Evolutionary conservation across 2,113 vertebrate species (phyloP).

Genomic region (Ploceus nigricollis): DNA sequence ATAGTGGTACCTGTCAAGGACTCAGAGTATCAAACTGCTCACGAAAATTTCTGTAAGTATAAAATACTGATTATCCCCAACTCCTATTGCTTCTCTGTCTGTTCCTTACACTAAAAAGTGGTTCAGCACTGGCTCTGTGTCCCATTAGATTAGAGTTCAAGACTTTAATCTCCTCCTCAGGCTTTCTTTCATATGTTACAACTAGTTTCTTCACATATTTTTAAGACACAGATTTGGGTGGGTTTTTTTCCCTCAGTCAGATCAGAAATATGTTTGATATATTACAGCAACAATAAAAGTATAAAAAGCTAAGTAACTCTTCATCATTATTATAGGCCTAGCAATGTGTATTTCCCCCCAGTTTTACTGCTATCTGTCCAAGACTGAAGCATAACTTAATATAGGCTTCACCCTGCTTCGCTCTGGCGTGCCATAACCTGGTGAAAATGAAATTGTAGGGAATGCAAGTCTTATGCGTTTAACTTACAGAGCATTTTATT

Average conservation of each 20-base stretch:
- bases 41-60: not conserved
- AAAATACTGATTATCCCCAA: not conserved
- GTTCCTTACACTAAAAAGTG: not conserved
- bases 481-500: slow-evolving; percentile 49
- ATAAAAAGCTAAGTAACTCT: not conserved
- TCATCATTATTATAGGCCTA: not conserved
- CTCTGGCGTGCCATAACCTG: not conserved
- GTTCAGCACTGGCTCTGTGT: not conserved
- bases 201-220: not conserved
- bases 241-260: not conserved
- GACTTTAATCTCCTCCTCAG: not conserved
- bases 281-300: not conserved
- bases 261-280: not conserved
- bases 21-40: not conserved
- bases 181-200: not conserved
- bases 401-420: not conserved
- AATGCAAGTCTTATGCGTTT: slow-evolving; percentile 24
- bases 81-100: not conserved
- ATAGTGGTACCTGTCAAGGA: not conserved
- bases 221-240: not conserved
- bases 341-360: not conserved
- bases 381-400: slow-evolving; percentile 12
- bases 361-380: not conserved
- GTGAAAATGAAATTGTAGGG: slow-evolving; percentile 10
- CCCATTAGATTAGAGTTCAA: not conserved